Conservation (phyloP, 2,797 vertebrate species). For the Poeciliopsis paucimaculata region DNA sequence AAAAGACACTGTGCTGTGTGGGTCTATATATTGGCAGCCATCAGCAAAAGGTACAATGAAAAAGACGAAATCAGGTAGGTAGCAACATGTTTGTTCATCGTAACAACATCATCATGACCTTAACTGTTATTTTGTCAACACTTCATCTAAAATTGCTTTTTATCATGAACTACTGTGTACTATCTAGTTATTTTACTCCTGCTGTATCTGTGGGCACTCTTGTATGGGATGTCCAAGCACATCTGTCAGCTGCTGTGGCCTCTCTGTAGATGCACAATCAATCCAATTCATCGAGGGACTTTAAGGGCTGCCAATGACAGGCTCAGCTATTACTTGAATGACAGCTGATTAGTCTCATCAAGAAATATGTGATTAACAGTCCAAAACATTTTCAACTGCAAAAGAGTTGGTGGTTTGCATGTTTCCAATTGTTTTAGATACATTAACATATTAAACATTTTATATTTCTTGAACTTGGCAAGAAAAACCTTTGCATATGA, state of each 20-base stretch:
- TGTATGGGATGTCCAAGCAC: conserved; percentile 15
- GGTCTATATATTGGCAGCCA: conserved; percentile 16
- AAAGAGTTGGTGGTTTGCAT: not conserved
- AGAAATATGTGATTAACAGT: conserved; percentile 31
- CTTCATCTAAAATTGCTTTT: conserved; percentile 12
- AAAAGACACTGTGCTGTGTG: conserved; percentile 16
- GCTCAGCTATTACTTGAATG: conserved; percentile 47
- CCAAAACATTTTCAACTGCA: conserved; percentile 26
- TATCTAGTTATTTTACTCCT: not conserved
- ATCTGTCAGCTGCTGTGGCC: conserved; percentile 24
- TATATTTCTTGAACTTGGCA: not conserved
- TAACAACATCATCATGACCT: conserved; percentile 31
- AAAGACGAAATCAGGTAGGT: conserved; percentile 17
- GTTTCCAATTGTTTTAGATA: conserved; percentile 3
- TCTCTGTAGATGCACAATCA: conserved; percentile 47
- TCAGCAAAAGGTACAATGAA: conserved; percentile 38
- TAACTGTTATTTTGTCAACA: conserved; percentile 17
- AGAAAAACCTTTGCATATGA: not conserved
- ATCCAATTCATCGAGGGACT: conserved; percentile 41
- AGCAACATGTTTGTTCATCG: conserved; percentile 29
- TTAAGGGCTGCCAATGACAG: conserved; percentile 32
- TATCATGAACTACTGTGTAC: conserved; percentile 7
- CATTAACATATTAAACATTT: conserved; percentile 3
- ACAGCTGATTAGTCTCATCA: conserved; percentile 51
- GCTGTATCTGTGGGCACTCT: conserved; percentile 2